These are phyloP conservation scores for Sphyrna mokarran DNA, from an alignment of 2,113 vertebrate genomes.

Conservation along the genomic window DNA sequence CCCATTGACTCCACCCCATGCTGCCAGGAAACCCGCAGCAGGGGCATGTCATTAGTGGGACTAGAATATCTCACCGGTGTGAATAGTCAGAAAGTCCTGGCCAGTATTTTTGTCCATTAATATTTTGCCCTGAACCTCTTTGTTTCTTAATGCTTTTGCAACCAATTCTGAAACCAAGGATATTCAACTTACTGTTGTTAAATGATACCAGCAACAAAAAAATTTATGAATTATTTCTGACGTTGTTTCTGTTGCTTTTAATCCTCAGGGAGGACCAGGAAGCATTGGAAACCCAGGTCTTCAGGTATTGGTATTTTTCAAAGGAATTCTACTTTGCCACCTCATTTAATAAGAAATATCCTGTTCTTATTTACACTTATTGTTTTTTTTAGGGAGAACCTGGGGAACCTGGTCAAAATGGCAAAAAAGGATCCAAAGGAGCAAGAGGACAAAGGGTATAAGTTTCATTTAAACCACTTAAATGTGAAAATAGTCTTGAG, in stretches of 20 bases:
- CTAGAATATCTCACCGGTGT: too few relatives aligned
- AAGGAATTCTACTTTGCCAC: background rate
- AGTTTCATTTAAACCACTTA: background rate
- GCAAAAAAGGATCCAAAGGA: slow-evolving; percentile 47
- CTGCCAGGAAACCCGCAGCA: too few relatives aligned
- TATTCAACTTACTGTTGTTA: background rate
- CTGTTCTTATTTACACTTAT: background rate
- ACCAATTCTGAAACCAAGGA: background rate
- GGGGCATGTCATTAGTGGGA: too few relatives aligned
- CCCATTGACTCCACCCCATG: too few relatives aligned
- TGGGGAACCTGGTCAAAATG: slow-evolving; percentile 42
- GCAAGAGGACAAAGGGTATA: slow-evolving; percentile 44
- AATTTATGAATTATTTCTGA: background rate
- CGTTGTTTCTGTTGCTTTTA: background rate
- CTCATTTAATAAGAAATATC: background rate
- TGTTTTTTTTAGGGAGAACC: slow-evolving; percentile 42
- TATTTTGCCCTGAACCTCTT: background rate
- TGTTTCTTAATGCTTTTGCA: background rate
- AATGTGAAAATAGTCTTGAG: background rate
- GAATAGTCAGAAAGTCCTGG: background rate
- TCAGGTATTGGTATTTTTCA: slow-evolving; percentile 45
- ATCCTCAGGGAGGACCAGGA: slow-evolving; percentile 51
- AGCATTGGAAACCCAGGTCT: slow-evolving; percentile 48
- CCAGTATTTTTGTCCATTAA: background rate
- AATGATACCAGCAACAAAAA: background rate